Evolutionary conservation across 2,113 vertebrate genomes (phyloP), one percentile per base, ranked within the genome.

Genomic region (Upupa epops): DNA sequence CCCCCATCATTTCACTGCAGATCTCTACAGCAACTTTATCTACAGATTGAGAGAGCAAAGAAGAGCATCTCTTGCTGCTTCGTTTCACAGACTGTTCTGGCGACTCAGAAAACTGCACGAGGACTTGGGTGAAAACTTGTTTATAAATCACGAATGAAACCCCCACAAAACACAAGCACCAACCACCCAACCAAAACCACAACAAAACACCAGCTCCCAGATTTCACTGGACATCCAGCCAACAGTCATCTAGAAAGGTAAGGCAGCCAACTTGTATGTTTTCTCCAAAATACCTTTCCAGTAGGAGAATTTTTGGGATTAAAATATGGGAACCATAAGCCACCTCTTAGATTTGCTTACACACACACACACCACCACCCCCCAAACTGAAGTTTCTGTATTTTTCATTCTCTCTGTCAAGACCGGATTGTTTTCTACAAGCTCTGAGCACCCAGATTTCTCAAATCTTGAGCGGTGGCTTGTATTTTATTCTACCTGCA

Each of bases 401-500:
- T 61, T 76, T 71, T 81, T 76, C 18, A n/a, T 54, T 61, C 37
- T 70, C 24, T n/a, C 70, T 68, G 63, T 42, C 42, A 80, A 85
- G 14, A 66, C 14, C 56, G 68, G 34, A 71, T 36, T 59, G 26
- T 45, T 83, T 70, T 89, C 34, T 89, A 66, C n/a, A 37, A 36
- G 31, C 8, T 76, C 52, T 40, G 28, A 48, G 26, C 13, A 40
- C 56, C 80, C 74, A 21, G 22, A 56, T 48, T 87, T 77, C n/a
- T 59, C 51, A 69, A 17, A 31, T 56, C 34, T 56, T 15, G 6
- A 83, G n/a, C 0, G 0, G 0, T 24, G 16, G 15, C 6, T 86
- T 61, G 3, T 32, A 86, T 65, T 94, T 71, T 64, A 88, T 74
- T 88, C 60, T 29, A 75, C 19, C 63, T 87, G 36, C 59, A 90